Conservation (phyloP, 2,888 invertebrate species). For the Masnerella sp. region DNA sequence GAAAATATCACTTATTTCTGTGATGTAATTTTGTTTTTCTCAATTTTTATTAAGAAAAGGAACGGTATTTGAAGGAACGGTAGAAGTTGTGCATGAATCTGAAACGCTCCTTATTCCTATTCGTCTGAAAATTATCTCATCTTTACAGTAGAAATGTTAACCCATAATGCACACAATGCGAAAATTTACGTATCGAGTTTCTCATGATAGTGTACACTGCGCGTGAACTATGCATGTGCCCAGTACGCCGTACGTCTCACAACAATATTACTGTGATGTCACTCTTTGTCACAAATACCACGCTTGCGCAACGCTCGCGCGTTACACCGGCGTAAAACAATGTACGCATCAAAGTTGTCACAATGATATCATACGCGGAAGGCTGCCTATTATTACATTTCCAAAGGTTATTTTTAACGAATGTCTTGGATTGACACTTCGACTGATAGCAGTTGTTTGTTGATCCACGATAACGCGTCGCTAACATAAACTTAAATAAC, state of each 20-base stretch:
- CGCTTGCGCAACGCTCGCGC: constrained; percentile 39
- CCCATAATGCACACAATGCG: constrained; percentile 29
- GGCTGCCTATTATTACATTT: constrained; percentile 16
- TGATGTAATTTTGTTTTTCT: too few species aligned
- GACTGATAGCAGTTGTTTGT: constrained; percentile 7
- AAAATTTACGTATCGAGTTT: constrained; percentile 52
- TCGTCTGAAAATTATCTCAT: constrained; percentile 6
- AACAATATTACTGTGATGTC: constrained; percentile 48
- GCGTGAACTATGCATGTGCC: constrained; percentile 23
- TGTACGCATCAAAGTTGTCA: constrained; percentile 35
- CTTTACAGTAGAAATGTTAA: constrained; percentile 29
- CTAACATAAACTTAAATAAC: too few species aligned
- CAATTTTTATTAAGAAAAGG: too few species aligned
- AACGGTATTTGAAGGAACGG: too few species aligned
- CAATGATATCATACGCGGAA: constrained; percentile 22
- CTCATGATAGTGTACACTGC: constrained; percentile 32
- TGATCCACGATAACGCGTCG: too few species aligned
- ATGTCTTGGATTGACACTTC: constrained; percentile 19
- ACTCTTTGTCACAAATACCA: constrained; percentile 50
- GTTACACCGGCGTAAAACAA: constrained; percentile 32
- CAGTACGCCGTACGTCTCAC: constrained; percentile 34
- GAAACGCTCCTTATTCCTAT: too few species aligned
- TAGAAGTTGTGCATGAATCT: too few species aligned
- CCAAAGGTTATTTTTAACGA: constrained; percentile 17
- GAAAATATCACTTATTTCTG: too few species aligned